Conservation (phyloP, 2,888 invertebrate species). For the Mesodorylaimus sp. region DNA sequence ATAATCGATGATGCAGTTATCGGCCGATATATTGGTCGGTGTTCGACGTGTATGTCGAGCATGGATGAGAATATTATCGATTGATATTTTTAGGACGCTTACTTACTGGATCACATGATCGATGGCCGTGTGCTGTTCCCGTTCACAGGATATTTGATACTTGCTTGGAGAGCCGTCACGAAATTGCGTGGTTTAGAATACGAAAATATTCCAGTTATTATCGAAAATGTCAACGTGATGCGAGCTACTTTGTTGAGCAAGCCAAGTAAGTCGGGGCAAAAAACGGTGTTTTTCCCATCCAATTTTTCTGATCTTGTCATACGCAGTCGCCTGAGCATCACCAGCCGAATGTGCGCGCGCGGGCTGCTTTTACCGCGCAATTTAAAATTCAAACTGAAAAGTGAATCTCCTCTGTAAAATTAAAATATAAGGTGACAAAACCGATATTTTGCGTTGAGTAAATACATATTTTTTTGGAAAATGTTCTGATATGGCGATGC, state of each 20-base stretch:
- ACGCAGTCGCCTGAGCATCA: too few species aligned
- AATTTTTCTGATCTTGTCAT: too few species aligned
- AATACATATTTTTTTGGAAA: too few species aligned
- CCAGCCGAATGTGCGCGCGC: too few species aligned
- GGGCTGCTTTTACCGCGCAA: too few species aligned
- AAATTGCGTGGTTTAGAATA: conserved; percentile 27
- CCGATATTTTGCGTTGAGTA: too few species aligned
- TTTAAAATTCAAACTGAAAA: too few species aligned
- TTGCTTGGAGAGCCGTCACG: conserved; percentile 38
- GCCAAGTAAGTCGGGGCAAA: conserved; percentile 44
- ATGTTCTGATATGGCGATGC: too few species aligned
- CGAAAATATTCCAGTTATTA: conserved; percentile 52
- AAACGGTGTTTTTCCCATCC: too few species aligned
- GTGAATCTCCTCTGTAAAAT: too few species aligned
- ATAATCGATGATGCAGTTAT: conserved; percentile 31
- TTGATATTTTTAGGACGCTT: conserved; percentile 20
- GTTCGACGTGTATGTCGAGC: not conserved
- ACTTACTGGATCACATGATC: conserved; percentile 46
- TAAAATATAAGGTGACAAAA: too few species aligned
- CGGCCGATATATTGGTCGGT: not conserved
- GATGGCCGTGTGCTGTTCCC: conserved; percentile 76
- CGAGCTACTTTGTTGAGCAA: conserved; percentile 78
- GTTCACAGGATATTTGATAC: conserved; percentile 60
- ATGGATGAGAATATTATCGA: too few species aligned
- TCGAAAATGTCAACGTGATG: conserved; percentile 72